These are phyloP conservation scores for Tortricodes alternella DNA, from an alignment of 2,888 invertebrate species.

Conservation along the genomic window DNA sequence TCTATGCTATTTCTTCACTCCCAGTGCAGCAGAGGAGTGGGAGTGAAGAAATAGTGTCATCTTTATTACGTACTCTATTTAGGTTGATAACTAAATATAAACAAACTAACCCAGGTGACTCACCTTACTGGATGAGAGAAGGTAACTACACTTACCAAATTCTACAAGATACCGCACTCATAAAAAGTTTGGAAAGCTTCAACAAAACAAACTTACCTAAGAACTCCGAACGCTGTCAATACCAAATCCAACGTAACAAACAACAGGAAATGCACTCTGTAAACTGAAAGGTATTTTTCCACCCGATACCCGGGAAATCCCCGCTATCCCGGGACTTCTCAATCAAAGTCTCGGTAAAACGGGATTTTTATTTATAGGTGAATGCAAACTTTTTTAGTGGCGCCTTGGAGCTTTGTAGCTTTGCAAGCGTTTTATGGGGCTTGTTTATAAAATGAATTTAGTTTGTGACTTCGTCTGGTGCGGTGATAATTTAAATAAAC, in stretches of 20 bases:
- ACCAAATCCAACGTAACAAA: slow-evolving; percentile 45
- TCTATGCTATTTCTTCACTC: no score
- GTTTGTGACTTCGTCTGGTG: no score
- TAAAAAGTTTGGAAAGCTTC: not conserved
- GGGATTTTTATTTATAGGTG: slow-evolving; percentile 23
- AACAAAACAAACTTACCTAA: slow-evolving; percentile 1
- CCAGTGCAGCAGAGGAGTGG: no score
- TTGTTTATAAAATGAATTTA: not conserved
- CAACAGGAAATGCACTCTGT: slow-evolving; percentile 44
- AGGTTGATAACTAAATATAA: not conserved
- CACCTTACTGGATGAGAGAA: no score
- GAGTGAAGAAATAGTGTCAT: no score
- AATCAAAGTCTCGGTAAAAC: slow-evolving; percentile 41
- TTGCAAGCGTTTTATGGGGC: slow-evolving; percentile 15
- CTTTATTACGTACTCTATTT: no score
- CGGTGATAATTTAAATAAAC: no score
- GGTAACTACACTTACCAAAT: not conserved
- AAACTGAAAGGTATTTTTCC: slow-evolving; percentile 38
- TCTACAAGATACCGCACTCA: not conserved
- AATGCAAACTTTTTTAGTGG: slow-evolving; percentile 26
- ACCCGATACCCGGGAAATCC: slow-evolving; percentile 41
- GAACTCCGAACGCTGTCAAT: slow-evolving; percentile 52
- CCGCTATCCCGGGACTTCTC: slow-evolving; percentile 48
- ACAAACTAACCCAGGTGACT: no score
- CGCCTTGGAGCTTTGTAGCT: slow-evolving; percentile 12